These are phyloP conservation scores for Cheilosia impressa DNA, from an alignment of 2,888 invertebrate species.

Conservation along the genomic window DNA sequence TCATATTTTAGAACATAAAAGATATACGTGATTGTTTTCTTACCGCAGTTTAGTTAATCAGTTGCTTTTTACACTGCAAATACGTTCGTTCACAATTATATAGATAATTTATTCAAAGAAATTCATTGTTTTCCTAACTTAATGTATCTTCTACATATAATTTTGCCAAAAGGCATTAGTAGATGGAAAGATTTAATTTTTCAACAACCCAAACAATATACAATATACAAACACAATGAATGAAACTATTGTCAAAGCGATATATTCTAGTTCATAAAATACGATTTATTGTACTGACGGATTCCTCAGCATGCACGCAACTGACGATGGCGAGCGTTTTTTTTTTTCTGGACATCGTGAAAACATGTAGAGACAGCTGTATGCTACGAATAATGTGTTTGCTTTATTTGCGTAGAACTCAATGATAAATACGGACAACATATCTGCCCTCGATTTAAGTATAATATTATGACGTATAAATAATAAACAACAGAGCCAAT, in stretches of 20 bases:
- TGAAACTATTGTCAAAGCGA: neutral
- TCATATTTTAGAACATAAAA: no score
- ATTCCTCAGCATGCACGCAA: neutral
- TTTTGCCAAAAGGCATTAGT: neutral
- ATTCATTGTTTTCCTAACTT: neutral
- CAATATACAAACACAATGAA: conserved; percentile 1
- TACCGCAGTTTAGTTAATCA: no score
- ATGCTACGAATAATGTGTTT: conserved; percentile 1
- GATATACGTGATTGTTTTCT: no score
- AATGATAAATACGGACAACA: neutral
- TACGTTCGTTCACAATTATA: no score
- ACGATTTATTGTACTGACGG: neutral
- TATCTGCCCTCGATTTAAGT: neutral
- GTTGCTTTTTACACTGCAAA: no score
- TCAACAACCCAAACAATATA: neutral
- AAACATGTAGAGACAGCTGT: conserved; percentile 2
- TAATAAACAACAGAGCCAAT: neutral
- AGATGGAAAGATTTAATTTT: neutral
- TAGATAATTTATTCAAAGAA: neutral
- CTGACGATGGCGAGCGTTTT: neutral
- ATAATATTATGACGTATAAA: neutral
- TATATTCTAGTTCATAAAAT: neutral
- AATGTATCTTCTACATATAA: neutral
- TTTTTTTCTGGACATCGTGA: conserved; percentile 4
- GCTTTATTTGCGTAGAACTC: neutral